These are phyloP conservation scores for Lycocerus yunnanus DNA, from an alignment of 2,888 invertebrate genomes.

Conservation along the genomic window DNA sequence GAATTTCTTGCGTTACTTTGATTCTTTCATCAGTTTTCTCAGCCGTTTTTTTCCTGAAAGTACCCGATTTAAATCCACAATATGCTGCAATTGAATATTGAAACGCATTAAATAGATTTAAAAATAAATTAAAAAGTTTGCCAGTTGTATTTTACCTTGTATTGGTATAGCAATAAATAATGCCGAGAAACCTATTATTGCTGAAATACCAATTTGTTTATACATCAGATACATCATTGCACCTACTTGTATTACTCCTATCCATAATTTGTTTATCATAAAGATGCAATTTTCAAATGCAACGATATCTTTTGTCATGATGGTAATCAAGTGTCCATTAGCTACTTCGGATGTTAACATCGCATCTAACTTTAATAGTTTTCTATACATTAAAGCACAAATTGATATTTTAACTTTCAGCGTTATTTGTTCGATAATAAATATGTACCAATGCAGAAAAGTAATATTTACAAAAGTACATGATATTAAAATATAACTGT, in stretches of 20 bases:
- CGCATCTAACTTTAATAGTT: conserved; percentile 70
- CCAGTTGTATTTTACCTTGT: conserved; percentile 46
- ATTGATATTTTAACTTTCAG: conserved; percentile 7
- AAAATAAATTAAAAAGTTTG: not conserved
- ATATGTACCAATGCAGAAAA: conserved; percentile 10
- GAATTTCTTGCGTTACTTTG: conserved; percentile 86
- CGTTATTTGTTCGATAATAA: conserved; percentile 1
- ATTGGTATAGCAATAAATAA: conserved; percentile 52
- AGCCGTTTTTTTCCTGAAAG: conserved; percentile 75
- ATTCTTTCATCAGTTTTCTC: conserved; percentile 86
- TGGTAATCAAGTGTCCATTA: conserved; percentile 60
- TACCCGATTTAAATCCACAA: conserved; percentile 58
- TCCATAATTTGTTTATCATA: conserved; percentile 79
- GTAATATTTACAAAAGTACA: conserved; percentile 59
- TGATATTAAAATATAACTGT: conserved; percentile 66
- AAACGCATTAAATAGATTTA: not conserved
- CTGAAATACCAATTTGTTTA: conserved; percentile 56
- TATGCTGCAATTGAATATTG: conserved; percentile 5
- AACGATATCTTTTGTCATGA: conserved; percentile 81
- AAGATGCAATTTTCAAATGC: conserved; percentile 80
- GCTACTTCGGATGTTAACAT: conserved; percentile 82
- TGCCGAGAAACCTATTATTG: conserved; percentile 58
- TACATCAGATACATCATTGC: conserved; percentile 73
- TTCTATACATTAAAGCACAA: conserved; percentile 11
- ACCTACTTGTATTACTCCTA: conserved; percentile 75